phyloP scores from a whole-genome alignment of 2,113 vertebrate genomes.

The Toxostoma redivivum region DNA sequence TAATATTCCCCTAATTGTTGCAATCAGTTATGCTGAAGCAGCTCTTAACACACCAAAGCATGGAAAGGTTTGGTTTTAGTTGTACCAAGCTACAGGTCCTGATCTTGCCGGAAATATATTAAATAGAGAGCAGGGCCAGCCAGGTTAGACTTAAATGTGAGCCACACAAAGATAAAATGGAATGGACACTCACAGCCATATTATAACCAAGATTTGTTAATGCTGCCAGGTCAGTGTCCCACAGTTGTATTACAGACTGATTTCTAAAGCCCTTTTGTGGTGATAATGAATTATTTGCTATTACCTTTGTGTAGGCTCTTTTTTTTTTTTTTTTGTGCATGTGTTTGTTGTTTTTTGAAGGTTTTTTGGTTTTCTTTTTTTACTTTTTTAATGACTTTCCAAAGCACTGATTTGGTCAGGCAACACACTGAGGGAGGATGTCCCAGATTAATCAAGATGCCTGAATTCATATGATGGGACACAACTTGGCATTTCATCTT shows the following conservation, averaged over 20 bases:
- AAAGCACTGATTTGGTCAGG: not conserved
- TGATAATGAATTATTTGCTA: not conserved
- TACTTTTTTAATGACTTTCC: not conserved
- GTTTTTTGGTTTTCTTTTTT: not conserved
- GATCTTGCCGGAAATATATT: not conserved
- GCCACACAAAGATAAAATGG: not conserved
- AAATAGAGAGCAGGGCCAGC: not conserved
- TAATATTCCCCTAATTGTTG: not conserved
- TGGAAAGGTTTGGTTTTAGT: not conserved
- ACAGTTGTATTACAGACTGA: not conserved
- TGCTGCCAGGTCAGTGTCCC: not conserved
- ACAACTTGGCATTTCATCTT: not conserved
- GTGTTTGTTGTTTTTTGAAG: not conserved
- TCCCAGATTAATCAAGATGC: not conserved
- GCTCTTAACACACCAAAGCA: not conserved
- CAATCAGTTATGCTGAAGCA: not conserved
- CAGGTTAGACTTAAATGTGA: not conserved
- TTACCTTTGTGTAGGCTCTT: accelerated
- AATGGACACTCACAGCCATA: not conserved
- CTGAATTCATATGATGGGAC: not conserved
- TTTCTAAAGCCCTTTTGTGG: not conserved
- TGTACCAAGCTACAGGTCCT: not conserved
- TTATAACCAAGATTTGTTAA: not conserved
- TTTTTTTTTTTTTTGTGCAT: too few relatives aligned
- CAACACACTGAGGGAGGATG: not conserved